Evolutionary conservation across 64 coral and sea anemone genomes (phyloP).

Genomic region (Orbicella faveolata): DNA sequence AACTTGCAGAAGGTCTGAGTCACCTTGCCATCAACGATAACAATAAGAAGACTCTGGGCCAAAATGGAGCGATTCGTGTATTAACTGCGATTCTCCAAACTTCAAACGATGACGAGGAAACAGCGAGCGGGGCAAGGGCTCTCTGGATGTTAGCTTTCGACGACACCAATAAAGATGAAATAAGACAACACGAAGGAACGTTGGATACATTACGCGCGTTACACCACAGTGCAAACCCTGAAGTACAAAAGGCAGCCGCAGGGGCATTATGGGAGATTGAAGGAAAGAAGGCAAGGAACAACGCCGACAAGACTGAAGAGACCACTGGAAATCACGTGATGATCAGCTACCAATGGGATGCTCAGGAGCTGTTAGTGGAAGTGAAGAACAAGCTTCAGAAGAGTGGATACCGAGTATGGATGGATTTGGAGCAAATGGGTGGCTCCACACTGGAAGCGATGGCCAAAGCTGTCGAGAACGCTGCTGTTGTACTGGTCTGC

Average conservation of each 20-base stretch:
- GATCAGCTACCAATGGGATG: slow-evolving; percentile 63
- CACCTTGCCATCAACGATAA: slow-evolving; percentile 43
- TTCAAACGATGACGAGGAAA: slow-evolving; percentile 29
- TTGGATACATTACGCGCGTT: slow-evolving; percentile 28
- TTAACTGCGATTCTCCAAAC: slow-evolving; percentile 38
- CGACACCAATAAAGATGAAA: slow-evolving; percentile 31
- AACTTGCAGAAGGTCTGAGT: slow-evolving; percentile 49
- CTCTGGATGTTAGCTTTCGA: slow-evolving; percentile 67
- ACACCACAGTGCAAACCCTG: neutral
- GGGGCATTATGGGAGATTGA: slow-evolving; percentile 66
- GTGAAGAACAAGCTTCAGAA: slow-evolving; percentile 60
- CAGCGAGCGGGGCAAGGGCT: slow-evolving; percentile 8
- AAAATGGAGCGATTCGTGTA: slow-evolving; percentile 40
- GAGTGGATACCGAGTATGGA: slow-evolving; percentile 50
- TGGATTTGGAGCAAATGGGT: slow-evolving; percentile 62
- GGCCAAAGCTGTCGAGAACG: slow-evolving; percentile 50
- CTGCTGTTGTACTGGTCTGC: slow-evolving; percentile 55
- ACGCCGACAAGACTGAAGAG: neutral
- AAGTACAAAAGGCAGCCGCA: slow-evolving; percentile 51
- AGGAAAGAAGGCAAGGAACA: slow-evolving; percentile 13
- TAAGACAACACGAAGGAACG: slow-evolving; percentile 24
- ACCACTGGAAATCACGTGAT: slow-evolving; percentile 44
- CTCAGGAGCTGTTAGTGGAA: slow-evolving; percentile 21
- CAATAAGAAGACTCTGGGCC: slow-evolving; percentile 37
- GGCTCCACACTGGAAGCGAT: slow-evolving; percentile 53